Evolutionary conservation across 2,797 vertebrate genomes (phyloP), one percentile per base, ranked within the genome.

Genomic region (Anas capensis): DNA sequence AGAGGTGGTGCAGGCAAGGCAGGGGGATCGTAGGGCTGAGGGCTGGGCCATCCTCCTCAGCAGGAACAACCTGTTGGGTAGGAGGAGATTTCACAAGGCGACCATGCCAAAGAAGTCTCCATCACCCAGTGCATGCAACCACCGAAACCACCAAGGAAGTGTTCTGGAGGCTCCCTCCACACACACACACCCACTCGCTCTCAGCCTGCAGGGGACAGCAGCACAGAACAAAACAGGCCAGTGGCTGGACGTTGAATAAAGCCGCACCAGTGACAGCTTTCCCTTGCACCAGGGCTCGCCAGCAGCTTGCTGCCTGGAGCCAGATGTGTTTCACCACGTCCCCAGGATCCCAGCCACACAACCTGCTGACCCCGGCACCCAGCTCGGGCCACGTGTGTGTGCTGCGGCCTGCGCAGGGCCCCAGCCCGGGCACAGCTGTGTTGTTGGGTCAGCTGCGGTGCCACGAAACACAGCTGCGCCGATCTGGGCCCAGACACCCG

Each of bases 381-480:
- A 1, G 91, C 76, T 60, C 38, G 0, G n/a, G 9, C 29, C 10
- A 38, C 1, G 2, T 38, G 10, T 4, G 18, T 6, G 58, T 3
- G 51, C 73, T 11, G 58, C 4, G 0, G 91, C 90, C 40, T 49
- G 82, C 49, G 0, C 54, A 1, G 77, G 5, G 80, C 23, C 46
- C 82, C 82, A 51, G 79, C 3, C 27, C 0, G 0, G 29, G 61
- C 23, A 79, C 96, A 95, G 96, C 93, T 95, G 96, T 66, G 93
- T 72, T 73, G 19, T n/a, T 54, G 3, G 6, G 73, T 82, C 94
- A 94, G 90, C 94, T 92, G 88, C 73, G 15, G 94, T 82, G 92
- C 93, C 94, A 84, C 82, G 26, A 69, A 81, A 54, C 87, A 91
- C 93, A 96, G 95, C 96, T 95, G 96, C 89, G 53, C 0, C 5